These are phyloP conservation scores for Trichonephila clavipes DNA, from an alignment of 1,140 invertebrate species.

Conservation along the genomic window DNA sequence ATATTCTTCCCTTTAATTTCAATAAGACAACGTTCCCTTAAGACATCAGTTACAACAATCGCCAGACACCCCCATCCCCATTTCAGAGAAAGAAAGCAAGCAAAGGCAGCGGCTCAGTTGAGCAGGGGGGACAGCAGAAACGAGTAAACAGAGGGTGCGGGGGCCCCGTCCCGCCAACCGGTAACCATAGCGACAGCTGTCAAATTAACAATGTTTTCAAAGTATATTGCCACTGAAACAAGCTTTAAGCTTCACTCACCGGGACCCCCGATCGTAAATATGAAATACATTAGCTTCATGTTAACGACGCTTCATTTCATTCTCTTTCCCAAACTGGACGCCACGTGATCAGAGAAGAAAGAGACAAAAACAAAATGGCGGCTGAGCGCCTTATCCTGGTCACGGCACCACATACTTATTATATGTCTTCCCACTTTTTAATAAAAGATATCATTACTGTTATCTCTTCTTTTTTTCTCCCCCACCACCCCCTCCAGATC, in stretches of 20 bases:
- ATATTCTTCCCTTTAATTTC: conserved; percentile 22
- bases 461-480: conserved; percentile 45
- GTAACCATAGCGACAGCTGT: conserved; percentile 76
- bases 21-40: conserved; percentile 55
- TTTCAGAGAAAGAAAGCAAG: background rate
- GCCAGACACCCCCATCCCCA: conserved; percentile 17
- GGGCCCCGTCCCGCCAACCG: conserved; percentile 35
- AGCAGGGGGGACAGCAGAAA: background rate
- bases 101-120: background rate
- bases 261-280: conserved; percentile 71
- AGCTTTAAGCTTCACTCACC: conserved; percentile 65
- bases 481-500: background rate
- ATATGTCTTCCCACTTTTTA: conserved; percentile 70
- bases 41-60: conserved; percentile 34
- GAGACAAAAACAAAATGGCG: conserved; percentile 59
- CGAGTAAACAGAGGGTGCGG: conserved; percentile 66
- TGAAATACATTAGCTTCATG: conserved; percentile 76
- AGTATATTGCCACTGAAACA: conserved; percentile 77
- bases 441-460: conserved; percentile 75
- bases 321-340: conserved; percentile 62
- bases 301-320: conserved; percentile 70
- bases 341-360: conserved; percentile 65
- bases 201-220: conserved; percentile 77
- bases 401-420: conserved; percentile 60
- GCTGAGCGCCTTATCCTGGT: conserved; percentile 13